Conservation (phyloP, 2,888 invertebrate genomes). For the Xylophagus ater region DNA sequence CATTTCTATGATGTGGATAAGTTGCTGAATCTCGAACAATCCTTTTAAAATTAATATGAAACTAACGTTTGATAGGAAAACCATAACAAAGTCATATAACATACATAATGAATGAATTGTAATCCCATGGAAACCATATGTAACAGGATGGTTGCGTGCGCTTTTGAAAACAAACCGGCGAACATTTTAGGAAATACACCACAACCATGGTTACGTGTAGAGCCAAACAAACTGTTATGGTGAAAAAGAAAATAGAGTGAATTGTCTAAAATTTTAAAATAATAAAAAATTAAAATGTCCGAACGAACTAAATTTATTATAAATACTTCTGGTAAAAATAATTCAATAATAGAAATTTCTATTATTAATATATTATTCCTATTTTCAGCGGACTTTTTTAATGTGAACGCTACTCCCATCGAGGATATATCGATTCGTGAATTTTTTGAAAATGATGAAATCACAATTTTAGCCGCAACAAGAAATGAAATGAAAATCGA, state of each 20-base stretch:
- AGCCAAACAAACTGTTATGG: slow-evolving; percentile 9
- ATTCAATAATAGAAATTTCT: slow-evolving; percentile 10
- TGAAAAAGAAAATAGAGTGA: too few species aligned
- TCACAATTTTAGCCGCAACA: slow-evolving; percentile 39
- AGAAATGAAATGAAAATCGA: slow-evolving; percentile 37
- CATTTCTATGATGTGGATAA: too few species aligned
- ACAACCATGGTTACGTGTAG: not conserved
- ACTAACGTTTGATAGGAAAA: too few species aligned
- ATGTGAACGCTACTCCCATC: slow-evolving; percentile 29
- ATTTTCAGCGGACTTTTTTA: slow-evolving; percentile 28
- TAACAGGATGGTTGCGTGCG: too few species aligned
- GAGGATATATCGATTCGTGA: slow-evolving; percentile 36
- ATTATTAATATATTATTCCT: not conserved
- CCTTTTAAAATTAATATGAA: too few species aligned
- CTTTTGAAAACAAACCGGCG: too few species aligned
- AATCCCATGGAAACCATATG: too few species aligned
- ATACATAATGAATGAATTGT: too few species aligned
- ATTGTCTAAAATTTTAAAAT: too few species aligned
- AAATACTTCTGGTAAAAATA: slow-evolving; percentile 36
- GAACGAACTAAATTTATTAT: slow-evolving; percentile 35
- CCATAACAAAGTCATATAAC: too few species aligned
- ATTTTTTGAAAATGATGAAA: slow-evolving; percentile 41
- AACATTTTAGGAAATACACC: too few species aligned
- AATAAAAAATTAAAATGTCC: slow-evolving; percentile 17
- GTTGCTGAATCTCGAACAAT: too few species aligned